Base-by-base conservation (phyloP, 2,888 invertebrate species). In the Microctonus hyperodae region DNA sequence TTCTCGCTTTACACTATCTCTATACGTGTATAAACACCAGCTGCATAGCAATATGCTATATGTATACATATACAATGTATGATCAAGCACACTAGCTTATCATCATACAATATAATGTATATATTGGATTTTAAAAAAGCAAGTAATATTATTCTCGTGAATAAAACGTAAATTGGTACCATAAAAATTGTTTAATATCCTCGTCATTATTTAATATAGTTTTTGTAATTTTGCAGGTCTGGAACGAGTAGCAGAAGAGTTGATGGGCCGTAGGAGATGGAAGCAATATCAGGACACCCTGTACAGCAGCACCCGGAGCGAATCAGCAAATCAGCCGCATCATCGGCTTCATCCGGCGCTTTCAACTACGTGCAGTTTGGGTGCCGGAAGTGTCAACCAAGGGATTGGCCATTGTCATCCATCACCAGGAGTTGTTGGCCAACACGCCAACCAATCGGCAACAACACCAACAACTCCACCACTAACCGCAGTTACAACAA, bases 261-360 rank as follows among this genome's bases (percentile, higher is more conserved):
- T 94, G 91, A 94, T 95, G 95, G 95, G 94, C 89, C 92, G 93
- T 89, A 92, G 94, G 92, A 94, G 92, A 94, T 95, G 95, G 94
- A 93, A 93, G 90, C 90, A 92, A 88, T 94, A 93, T 87, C 94
- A 94, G 90, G 93, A 94, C 88, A 86, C 86, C 83, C 85, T 86
- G 84, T 86, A 86, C 85, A 87, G 80, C 81, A 81, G 81, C 79
- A 81, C 78, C 78, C 83, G 79, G 81, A 80, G 80, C 80, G 81
- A 80, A 77, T 79, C 81, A 76, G 75, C 78, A 76, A 78, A 78
- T 75, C 73, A 79, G 78, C 76, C 78, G 61, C 79, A 79, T 74
- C 79, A 79, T 73, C 78, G 78, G 76, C 76, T 78, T 65, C 74
- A 80, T 72, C 78, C 78, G 75, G 75, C 74, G 70, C 73, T 77